Conservation (phyloP, 2,113 vertebrate genomes). For the Hippoglossus stenolepis region DNA sequence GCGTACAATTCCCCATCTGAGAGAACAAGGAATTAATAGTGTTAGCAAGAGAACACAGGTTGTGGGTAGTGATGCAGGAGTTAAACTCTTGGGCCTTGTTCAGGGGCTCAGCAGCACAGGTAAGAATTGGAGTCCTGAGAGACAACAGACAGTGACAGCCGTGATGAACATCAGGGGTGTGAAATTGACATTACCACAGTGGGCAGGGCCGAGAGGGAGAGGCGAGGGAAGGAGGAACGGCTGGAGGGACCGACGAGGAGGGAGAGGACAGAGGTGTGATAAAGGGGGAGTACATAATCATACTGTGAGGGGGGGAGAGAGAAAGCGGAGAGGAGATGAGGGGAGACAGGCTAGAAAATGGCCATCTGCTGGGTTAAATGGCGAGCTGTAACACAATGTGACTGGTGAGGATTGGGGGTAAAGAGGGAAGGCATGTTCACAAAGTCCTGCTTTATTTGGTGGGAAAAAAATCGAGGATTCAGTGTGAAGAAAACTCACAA, state of each 20-base stretch:
- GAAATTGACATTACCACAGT: constrained; percentile 65
- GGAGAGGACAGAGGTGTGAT: constrained; percentile 65
- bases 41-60: constrained; percentile 17
- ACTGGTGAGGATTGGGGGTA: constrained; percentile 54
- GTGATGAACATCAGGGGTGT: constrained; percentile 65
- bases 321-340: constrained; percentile 48
- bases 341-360: constrained; percentile 74
- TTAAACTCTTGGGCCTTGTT: constrained; percentile 28
- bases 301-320: constrained; percentile 32
- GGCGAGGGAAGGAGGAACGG: constrained; percentile 28
- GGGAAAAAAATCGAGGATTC: constrained; percentile 21
- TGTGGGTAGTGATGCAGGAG: background rate
- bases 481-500: constrained; percentile 35
- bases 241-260: constrained; percentile 50
- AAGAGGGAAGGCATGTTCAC: constrained; percentile 39
- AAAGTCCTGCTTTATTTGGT: constrained; percentile 34
- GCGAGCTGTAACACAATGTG: constrained; percentile 66
- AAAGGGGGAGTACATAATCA: constrained; percentile 75
- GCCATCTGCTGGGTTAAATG: constrained; percentile 75
- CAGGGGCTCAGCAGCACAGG: constrained; percentile 48
- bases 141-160: constrained; percentile 56
- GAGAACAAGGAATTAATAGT: constrained; percentile 16
- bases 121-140: constrained; percentile 28
- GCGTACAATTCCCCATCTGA: constrained; percentile 96
- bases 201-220: constrained; percentile 25